Base-by-base conservation (phyloP, 2,888 invertebrate genomes). In the Dynastes grantii region DNA sequence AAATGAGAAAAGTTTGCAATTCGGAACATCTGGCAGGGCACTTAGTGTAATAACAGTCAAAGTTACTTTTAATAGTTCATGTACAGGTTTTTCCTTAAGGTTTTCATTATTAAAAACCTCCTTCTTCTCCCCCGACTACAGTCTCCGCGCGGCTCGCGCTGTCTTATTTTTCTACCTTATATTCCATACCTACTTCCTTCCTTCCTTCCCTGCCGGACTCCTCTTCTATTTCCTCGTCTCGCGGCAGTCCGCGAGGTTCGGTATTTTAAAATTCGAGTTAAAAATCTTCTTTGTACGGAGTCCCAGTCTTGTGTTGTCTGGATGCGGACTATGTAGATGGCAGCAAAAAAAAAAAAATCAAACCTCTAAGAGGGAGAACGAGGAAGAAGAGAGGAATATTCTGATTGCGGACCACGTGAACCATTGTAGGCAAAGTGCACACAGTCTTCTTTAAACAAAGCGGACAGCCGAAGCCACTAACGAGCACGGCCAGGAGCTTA, bases 401-500 rank as follows among this genome's bases (percentile, higher is more conserved):
- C 84, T 85, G 86, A 87, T 87, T 87, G 85, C 86, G 82, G 82
- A 83, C 84, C 84, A 85, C 85, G 85, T 85, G 84, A 84, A 84
- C 83, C 82, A 86, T 86, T 85, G 85, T 85, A 85, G 84, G 85
- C 84, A 85, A 86, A 86, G 86, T 86, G 85, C 86, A 86, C 85
- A 85, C 83, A 86, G 86, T 85, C 85, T 84, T 86, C 84, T 81
- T 83, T 84, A 85, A 85, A 86, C 86, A 85, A 87, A 87, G 86
- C 86, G 85, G 85, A 85, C 85, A 85, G 85, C 86, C 85, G 85
- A 84, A 86, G 86, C 86, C 85, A 86, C 87, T 87, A 87, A 87
- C 87, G 87, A 87, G 85, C 85, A 83, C 80, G 80, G 83, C 85
- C 82, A 85, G 86, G 85, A 85, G 85, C 84, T 82, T 81, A 78